phyloP scores from a whole-genome alignment of 2,888 invertebrate genomes.

The Plebejus anna region DNA sequence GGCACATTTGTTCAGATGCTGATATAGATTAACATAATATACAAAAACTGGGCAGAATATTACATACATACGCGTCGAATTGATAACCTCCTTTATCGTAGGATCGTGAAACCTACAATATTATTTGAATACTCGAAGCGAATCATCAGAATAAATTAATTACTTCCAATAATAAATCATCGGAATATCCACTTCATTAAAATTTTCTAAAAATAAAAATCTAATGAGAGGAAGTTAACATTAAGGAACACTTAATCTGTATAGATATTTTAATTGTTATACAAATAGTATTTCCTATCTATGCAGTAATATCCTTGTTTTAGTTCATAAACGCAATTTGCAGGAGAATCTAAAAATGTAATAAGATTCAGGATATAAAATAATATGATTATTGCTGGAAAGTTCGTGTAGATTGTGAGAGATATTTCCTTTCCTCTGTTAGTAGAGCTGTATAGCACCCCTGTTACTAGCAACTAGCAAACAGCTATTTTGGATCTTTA shows the following conservation, averaged over 20 bases:
- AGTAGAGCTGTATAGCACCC: too few species aligned
- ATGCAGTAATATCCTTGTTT: not conserved
- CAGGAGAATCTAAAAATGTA: too few species aligned
- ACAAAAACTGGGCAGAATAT: too few species aligned
- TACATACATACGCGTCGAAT: too few species aligned
- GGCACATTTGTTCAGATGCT: too few species aligned
- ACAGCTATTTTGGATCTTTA: not conserved
- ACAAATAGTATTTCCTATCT: not conserved
- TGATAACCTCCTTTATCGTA: too few species aligned
- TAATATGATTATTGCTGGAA: too few species aligned
- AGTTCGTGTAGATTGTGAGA: too few species aligned
- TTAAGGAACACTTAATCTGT: conserved; percentile 3
- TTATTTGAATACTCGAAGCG: not conserved
- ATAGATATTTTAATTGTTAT: conserved; percentile 5
- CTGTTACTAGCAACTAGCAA: not conserved
- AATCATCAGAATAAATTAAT: not conserved
- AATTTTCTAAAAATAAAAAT: conserved; percentile 16
- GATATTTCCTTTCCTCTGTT: too few species aligned
- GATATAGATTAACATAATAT: too few species aligned
- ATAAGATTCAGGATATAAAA: too few species aligned
- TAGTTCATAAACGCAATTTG: not conserved
- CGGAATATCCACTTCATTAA: conserved; percentile 13
- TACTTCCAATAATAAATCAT: conserved; percentile 10
- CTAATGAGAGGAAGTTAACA: conserved; percentile 7
- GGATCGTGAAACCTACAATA: not conserved